Percentiles rank a stretch among this genome's conserved stretches.
Conservation (phyloP, 2,888 invertebrate species). For the Eupithecia dodoneata region DNA sequence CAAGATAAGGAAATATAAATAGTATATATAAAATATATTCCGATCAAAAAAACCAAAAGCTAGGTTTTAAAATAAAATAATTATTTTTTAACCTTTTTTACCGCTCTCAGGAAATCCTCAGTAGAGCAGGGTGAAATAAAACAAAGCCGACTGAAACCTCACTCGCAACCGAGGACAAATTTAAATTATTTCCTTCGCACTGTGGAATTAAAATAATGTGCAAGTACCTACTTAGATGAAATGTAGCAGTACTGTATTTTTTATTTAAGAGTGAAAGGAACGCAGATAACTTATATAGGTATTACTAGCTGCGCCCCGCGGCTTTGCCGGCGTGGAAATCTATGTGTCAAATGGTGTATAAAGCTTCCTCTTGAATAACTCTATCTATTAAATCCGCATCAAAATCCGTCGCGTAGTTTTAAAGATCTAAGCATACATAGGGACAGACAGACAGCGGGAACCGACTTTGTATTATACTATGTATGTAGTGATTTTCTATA, state of each 20-base stretch:
- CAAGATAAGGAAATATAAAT: too few species aligned
- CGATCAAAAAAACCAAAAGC: not conserved
- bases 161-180: conserved; percentile 21
- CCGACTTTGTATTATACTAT: too few species aligned
- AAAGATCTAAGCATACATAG: too few species aligned
- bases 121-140: conserved; percentile 8
- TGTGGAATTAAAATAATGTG: not conserved
- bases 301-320: too few species aligned
- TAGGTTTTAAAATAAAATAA: not conserved
- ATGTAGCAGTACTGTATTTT: not conserved
- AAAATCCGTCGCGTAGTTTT: too few species aligned
- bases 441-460: too few species aligned
- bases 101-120: conserved; percentile 2
- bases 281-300: too few species aligned
- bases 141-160: conserved; percentile 5
- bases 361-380: too few species aligned
- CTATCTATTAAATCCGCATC: too few species aligned
- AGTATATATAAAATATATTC: not conserved
- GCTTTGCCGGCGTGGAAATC: too few species aligned
- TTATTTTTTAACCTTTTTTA: not conserved
- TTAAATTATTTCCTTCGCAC: conserved; percentile 16
- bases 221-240: not conserved
- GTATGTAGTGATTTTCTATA: too few species aligned
- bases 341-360: too few species aligned
- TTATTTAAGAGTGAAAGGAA: not conserved